Conservation (phyloP, 2,113 vertebrate genomes). For the Ahaetulla prasina region DNA sequence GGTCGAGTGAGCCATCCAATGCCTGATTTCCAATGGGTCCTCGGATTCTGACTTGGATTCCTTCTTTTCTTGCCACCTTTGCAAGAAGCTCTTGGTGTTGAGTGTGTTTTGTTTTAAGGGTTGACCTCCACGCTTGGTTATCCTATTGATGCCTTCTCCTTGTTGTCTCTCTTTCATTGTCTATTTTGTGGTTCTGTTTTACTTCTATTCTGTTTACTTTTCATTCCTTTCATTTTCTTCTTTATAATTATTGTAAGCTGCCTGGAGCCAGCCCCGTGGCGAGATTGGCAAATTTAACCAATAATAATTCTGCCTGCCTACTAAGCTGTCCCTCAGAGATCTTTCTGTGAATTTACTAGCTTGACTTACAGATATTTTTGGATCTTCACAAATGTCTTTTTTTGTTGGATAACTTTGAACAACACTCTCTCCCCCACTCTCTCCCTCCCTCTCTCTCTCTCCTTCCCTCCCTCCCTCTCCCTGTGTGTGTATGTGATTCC, state of each 20-base stretch:
- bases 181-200: no score
- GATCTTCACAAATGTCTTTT: neutral
- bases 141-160: neutral
- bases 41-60: slow-evolving; percentile 36
- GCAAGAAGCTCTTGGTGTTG: neutral
- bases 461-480: no score
- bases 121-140: neutral
- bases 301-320: neutral
- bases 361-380: neutral
- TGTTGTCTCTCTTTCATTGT: neutral
- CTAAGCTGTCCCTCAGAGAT: neutral
- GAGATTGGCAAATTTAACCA: neutral
- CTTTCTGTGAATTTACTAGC: neutral
- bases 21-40: slow-evolving; percentile 48
- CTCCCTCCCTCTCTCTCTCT: no score
- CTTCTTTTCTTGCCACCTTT: neutral
- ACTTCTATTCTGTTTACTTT: neutral
- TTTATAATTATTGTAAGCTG: neutral
- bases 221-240: neutral
- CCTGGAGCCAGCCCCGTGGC: neutral
- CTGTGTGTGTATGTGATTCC: neutral
- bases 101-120: neutral
- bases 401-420: neutral
- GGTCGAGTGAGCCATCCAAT: neutral
- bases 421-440: no score